A percentile compares a stretch with the other conserved stretches of the same genome.
Evolutionary conservation across 92 coral and sea anemone species (phyloP).

Genomic region (Isaurus tuberculatus): DNA sequence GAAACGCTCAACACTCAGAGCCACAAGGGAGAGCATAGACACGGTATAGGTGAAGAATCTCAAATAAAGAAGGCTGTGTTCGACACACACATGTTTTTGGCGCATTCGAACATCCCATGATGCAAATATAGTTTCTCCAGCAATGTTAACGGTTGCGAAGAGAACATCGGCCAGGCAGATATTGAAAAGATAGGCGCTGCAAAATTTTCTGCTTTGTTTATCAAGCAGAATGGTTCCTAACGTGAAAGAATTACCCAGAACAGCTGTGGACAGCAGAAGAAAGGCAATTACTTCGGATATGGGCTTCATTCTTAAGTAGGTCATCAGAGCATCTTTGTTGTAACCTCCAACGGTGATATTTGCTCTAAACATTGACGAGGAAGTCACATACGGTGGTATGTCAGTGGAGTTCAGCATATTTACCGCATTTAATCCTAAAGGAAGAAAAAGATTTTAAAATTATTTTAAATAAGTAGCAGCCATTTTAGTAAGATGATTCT

Average conservation of each 20-base stretch:
- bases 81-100: background rate
- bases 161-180: constrained; percentile 40
- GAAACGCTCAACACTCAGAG: constrained; percentile 37
- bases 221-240: constrained; percentile 37
- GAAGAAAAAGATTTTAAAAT: background rate
- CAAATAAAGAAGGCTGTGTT: background rate
- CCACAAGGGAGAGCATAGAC: constrained; percentile 39
- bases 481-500: no score
- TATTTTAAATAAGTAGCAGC: background rate
- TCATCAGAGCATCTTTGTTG: background rate
- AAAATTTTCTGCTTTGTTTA: constrained; percentile 35
- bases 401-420: background rate
- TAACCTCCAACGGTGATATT: background rate
- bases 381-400: background rate
- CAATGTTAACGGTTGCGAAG: constrained; percentile 21
- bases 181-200: constrained; percentile 45
- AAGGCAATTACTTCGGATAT: constrained; percentile 14
- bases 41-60: constrained; percentile 25
- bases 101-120: constrained; percentile 1
- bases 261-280: constrained; percentile 28
- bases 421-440: background rate
- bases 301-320: background rate
- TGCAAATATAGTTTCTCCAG: constrained; percentile 2
- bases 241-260: constrained; percentile 22
- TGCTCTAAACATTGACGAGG: background rate